A percentile compares a stretch with the other conserved stretches of the same genome.
phyloP scores from a whole-genome alignment of 2,888 invertebrate genomes.

The Zygaena filipendulae region DNA sequence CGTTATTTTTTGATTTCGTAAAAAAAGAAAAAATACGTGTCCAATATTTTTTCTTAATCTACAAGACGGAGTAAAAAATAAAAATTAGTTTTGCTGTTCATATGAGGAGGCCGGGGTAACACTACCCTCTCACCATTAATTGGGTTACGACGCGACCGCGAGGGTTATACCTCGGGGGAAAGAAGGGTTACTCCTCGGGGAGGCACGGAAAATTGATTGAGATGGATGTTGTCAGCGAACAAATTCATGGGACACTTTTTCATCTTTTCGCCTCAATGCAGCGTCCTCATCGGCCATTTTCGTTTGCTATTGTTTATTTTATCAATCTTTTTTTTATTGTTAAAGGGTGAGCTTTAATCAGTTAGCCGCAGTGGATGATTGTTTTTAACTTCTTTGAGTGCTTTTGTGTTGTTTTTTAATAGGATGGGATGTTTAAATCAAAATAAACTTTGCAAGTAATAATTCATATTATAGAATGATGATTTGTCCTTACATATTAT shows the following conservation, averaged over 20 bases:
- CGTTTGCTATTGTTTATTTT: slow-evolving; percentile 26
- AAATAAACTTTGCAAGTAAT: too few relatives aligned
- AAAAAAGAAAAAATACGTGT: too few relatives aligned
- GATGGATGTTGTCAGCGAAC: slow-evolving; percentile 62
- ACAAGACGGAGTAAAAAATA: too few relatives aligned
- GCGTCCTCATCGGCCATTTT: slow-evolving; percentile 20
- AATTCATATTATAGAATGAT: too few relatives aligned
- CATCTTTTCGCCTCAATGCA: slow-evolving; percentile 29
- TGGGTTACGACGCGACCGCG: slow-evolving; percentile 48
- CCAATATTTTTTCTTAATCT: too few relatives aligned
- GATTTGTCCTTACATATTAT: too few relatives aligned
- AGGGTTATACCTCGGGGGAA: slow-evolving; percentile 44
- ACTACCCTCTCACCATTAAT: slow-evolving; percentile 50
- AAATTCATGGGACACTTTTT: slow-evolving; percentile 46
- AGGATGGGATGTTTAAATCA: too few relatives aligned
- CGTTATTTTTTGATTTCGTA: too few relatives aligned
- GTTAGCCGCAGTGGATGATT: slow-evolving; percentile 36
- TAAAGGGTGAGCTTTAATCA: slow-evolving; percentile 32
- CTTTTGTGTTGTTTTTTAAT: slow-evolving; percentile 16
- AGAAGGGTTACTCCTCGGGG: slow-evolving; percentile 60
- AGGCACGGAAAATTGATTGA: slow-evolving; percentile 54
- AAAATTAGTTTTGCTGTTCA: slow-evolving; percentile 51
- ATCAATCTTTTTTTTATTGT: slow-evolving; percentile 20
- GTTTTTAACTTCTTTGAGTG: slow-evolving; percentile 44
- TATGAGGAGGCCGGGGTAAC: slow-evolving; percentile 27